Evolutionary conservation across 92 coral and sea anemone species (phyloP), one percentile per base, ranked within the genome.

Genomic region (Muricea muricata): DNA sequence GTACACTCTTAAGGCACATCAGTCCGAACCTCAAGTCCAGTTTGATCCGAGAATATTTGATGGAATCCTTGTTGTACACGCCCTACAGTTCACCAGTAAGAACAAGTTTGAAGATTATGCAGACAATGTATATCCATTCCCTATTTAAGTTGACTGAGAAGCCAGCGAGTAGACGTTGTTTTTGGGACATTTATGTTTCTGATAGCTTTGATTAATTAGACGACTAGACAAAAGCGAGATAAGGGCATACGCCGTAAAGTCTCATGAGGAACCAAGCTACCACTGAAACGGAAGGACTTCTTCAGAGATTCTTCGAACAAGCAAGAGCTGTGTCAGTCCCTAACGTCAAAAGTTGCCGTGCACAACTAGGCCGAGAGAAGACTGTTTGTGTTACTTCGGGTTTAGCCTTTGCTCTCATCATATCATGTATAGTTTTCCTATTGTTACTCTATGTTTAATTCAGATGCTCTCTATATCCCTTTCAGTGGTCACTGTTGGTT

Each of bases 21-120:
- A 80, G 85, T 75, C 29, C 13, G 29, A 75, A 25, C 50, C 81
- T 17, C 90, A 90, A 13, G 34, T 42, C n/a, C 78, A 58, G 26
- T 81, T 83, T 82, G 89, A 90, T 74, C 74, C 79, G 85, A 78
- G 77, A 54, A 55, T 91, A 82, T 70, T 84, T 55, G 93, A 87
- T 79, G 88, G 93, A 9, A 79, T 90, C 4, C 83, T 83, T 3
- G 20, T 90, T 10, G 90, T 83, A 37, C 93, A 91, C 34, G 66
- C 79, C 31, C 81, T 90, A 26, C 89, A 88, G 5, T 25, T 77
- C 7, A 70, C 54, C 9, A 87, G 66, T 6, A 89, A 87, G 40
- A 41, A 66, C 56, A 91, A 87, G 11, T 91, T 87, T 65, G 80
- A 85, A 29, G 84, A 87, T 14, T 91, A 91, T 31, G 89, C 91